Percentiles rank a stretch among this genome's conserved stretches.
phyloP scores from a whole-genome alignment of 2,888 invertebrate genomes.

The Eristalinus sepulchralis region DNA sequence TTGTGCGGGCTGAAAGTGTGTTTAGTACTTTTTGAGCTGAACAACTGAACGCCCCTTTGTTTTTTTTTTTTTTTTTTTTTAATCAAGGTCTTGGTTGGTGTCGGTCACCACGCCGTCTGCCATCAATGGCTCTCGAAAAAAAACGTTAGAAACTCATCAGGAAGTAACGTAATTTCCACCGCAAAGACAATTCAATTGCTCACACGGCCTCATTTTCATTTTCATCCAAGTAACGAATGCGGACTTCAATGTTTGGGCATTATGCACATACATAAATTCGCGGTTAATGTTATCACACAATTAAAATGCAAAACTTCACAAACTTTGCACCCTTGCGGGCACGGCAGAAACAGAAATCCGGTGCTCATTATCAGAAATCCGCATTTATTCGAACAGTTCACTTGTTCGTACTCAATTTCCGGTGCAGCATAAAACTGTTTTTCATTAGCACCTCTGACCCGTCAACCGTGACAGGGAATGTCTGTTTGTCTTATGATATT shows the following conservation, averaged over 20 bases:
- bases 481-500: not conserved
- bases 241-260: not conserved
- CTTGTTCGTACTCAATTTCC: not conserved
- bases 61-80: too few species aligned
- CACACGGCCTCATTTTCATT: not conserved
- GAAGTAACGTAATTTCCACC: too few species aligned
- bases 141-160: too few species aligned
- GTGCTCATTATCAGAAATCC: not conserved
- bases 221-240: not conserved
- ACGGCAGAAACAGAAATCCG: not conserved
- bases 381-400: not conserved
- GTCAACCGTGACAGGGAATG: not conserved
- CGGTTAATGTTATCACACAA: not conserved
- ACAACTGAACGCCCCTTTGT: too few species aligned
- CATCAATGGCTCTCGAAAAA: too few species aligned
- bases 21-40: too few species aligned
- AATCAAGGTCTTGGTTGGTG: too few species aligned
- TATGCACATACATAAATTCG: not conserved
- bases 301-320: not conserved
- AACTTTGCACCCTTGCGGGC: not conserved
- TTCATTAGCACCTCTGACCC: not conserved
- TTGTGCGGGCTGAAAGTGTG: too few species aligned
- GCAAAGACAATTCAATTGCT: not conserved
- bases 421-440: not conserved
- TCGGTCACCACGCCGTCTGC: too few species aligned